phyloP scores from a whole-genome alignment of 1,140 invertebrate genomes.

The Diprion similis region DNA sequence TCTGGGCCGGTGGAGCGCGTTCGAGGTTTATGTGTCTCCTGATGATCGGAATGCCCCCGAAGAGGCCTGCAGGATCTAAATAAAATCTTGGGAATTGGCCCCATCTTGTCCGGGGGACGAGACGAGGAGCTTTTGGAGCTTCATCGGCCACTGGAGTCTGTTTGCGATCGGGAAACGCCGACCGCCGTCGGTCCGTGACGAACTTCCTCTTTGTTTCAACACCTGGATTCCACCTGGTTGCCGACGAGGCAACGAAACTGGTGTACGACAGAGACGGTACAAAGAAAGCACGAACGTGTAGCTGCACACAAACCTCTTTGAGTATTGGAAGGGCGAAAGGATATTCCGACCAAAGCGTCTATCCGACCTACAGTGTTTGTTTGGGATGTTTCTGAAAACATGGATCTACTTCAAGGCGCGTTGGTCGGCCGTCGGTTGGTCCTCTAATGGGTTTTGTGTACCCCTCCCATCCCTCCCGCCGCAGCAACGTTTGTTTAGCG shows the following conservation, averaged over 20 bases:
- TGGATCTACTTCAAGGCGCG: conserved; percentile 4
- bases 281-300: neutral
- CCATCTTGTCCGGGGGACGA: too few relatives aligned
- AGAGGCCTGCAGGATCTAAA: conserved; percentile 49
- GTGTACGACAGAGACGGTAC: too few relatives aligned
- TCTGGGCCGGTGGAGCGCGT: conserved; percentile 28
- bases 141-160: too few relatives aligned
- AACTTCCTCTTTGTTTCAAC: too few relatives aligned
- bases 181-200: too few relatives aligned
- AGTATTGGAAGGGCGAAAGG: conserved; percentile 1
- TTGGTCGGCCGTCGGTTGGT: conserved; percentile 3
- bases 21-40: conserved; percentile 55
- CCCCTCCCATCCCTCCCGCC: neutral
- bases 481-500: neutral
- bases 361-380: neutral
- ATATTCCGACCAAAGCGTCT: neutral
- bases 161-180: too few relatives aligned
- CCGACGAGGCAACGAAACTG: too few relatives aligned
- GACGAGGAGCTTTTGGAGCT: too few relatives aligned
- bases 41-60: conserved; percentile 30
- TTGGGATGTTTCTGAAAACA: conserved; percentile 7
- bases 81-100: conserved; percentile 51
- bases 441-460: conserved; percentile 1
- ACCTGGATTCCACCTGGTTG: too few relatives aligned
- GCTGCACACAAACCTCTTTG: neutral